Percentiles rank a stretch among this genome's conserved stretches.
phyloP scores from a whole-genome alignment of 1,140 invertebrate genomes.

The Berghia stephanieae region DNA sequence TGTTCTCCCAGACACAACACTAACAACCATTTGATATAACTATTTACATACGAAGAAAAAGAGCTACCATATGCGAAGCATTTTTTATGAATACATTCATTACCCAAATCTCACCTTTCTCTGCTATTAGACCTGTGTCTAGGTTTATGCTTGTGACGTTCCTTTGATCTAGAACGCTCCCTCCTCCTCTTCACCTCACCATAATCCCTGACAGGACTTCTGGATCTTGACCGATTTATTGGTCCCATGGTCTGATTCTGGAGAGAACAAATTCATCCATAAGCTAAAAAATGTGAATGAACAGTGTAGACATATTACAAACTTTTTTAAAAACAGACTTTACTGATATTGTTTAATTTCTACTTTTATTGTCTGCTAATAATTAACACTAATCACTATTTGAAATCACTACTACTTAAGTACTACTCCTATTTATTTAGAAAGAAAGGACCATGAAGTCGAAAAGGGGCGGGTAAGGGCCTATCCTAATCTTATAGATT shows the following conservation, averaged over 20 bases:
- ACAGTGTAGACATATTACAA: background rate
- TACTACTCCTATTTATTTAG: no score
- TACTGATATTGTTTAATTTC: background rate
- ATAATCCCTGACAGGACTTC: conserved; percentile 35
- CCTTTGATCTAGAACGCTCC: conserved; percentile 38
- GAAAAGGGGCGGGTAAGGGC: no score
- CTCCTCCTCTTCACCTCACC: conserved; percentile 23
- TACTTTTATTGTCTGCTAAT: background rate
- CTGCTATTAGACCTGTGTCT: conserved; percentile 41
- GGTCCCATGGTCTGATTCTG: conserved; percentile 43
- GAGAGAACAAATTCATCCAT: background rate
- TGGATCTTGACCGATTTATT: conserved; percentile 37
- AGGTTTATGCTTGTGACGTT: conserved; percentile 31
- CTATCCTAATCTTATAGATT: no score
- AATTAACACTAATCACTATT: background rate
- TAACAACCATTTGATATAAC: background rate
- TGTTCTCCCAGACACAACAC: background rate
- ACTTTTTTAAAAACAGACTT: background rate
- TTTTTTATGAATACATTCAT: background rate
- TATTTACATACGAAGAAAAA: background rate
- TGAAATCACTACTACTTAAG: background rate
- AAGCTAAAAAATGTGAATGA: no score
- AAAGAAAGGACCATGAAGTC: no score
- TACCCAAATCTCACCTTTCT: conserved; percentile 36
- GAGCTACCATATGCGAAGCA: background rate